Conservation (phyloP, 2,888 invertebrate genomes). For the Leptogaster cylindrica region DNA sequence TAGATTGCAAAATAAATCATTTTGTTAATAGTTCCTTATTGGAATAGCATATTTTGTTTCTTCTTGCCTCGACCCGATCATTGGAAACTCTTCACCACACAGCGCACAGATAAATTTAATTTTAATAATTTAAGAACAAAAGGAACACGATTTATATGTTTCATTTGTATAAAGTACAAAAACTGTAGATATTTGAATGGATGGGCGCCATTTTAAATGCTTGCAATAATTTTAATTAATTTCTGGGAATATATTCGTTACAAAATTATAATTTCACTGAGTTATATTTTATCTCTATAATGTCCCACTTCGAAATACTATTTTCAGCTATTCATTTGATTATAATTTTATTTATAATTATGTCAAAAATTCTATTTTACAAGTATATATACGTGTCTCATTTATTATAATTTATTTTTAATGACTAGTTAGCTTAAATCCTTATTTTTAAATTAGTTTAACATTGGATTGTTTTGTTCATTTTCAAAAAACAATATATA, state of each 20-base stretch:
- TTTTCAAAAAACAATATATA: too few relatives aligned
- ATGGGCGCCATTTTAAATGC: not conserved
- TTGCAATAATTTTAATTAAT: not conserved
- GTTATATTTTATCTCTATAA: conserved; percentile 11
- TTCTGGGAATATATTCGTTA: conserved; percentile 5
- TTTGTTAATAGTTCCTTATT: not conserved
- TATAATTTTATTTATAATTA: conserved; percentile 32
- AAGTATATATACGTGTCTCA: conserved; percentile 32
- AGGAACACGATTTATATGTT: not conserved
- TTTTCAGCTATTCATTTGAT: conserved; percentile 22
- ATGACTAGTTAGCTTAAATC: conserved; percentile 38
- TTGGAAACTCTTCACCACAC: conserved; percentile 1
- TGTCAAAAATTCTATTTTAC: conserved; percentile 36
- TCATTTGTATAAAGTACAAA: conserved; percentile 22
- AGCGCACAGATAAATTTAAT: conserved; percentile 3
- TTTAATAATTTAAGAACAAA: not conserved
- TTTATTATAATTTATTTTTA: conserved; percentile 33
- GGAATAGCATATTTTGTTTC: not conserved
- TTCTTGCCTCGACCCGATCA: too few relatives aligned
- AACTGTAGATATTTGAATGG: not conserved
- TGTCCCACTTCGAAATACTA: conserved; percentile 11
- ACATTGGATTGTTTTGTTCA: conserved; percentile 28
- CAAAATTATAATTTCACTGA: conserved; percentile 15
- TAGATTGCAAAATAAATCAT: conserved; percentile 26
- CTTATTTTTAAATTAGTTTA: conserved; percentile 27